Evolutionary conservation across 2,113 vertebrate genomes (phyloP), one percentile per base, ranked within the genome.

Genomic region (Ursus arctos): DNA sequence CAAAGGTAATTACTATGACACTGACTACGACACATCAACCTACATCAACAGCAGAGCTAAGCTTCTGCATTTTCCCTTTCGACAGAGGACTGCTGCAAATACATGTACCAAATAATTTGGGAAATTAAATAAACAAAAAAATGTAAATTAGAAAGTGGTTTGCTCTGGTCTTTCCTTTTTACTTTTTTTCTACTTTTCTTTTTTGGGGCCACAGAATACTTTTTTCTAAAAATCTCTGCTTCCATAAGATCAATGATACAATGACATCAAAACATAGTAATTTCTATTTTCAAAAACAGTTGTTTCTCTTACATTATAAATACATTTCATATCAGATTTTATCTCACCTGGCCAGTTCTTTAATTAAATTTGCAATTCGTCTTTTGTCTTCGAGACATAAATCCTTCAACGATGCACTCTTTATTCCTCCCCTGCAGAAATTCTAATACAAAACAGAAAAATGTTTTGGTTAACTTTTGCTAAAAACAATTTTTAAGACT

Each of bases 361-460:
- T 99, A 97, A 99, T 99, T 98, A 99, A 99, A 98, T 99, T 99
- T 76, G 99, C 99, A 98, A 99, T 99, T 94, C 99, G 99, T 82
- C 99, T 99, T 98, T 99, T 99, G 98, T 99, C 99, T 98, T 99
- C 99, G 69, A 99, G 99, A 98, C 99, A 99, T 98, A 99, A 99
- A 98, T 99, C 99, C 97, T 99, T 99, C 97, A 99, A 97, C 96
- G 99, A 99, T 94, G 99, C 99, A 97, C 99, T 99, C 95, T 98
- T 99, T 84, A 96, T 96, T 96, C 98, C 98, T 96, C 79, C 96
- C 59, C 98, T 98, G 96, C 96, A 98, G 92, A 98, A 84, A 61
- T 98, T 97, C 99, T 99, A 98, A 96, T 98, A 98, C 95, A 97
- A 97, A 98, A 98, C 89, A 98, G 96, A 97, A 98, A 97, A 88